Evolutionary conservation across 2,888 invertebrate genomes (phyloP), one percentile per base, ranked within the genome.

Genomic region (Polietes domitor): DNA sequence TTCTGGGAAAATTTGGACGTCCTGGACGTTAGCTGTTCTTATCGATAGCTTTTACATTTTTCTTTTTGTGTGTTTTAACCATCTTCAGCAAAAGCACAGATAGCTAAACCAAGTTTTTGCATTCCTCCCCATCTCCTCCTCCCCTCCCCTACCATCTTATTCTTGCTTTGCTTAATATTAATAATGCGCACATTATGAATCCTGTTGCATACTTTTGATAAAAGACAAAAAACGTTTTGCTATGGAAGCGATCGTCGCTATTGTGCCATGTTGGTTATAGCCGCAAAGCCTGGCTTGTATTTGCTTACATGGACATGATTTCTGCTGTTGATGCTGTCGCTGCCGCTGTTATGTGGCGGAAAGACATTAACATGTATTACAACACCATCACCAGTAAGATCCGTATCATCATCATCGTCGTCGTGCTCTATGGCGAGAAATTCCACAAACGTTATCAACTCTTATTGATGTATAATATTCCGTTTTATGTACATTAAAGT

Each of bases 101-200:
- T n/a, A n/a, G n/a, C n/a, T n/a, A n/a, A n/a, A n/a, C n/a, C n/a
- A n/a, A n/a, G n/a, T n/a, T n/a, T n/a, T n/a, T n/a, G n/a, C n/a
- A n/a, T n/a, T n/a, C n/a, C n/a, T n/a, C n/a, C n/a, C n/a, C n/a
- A n/a, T n/a, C n/a, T n/a, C n/a, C n/a, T n/a, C n/a, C n/a, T n/a
- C n/a, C n/a, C n/a, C n/a, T n/a, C n/a, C n/a, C n/a, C n/a, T n/a
- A n/a, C n/a, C n/a, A n/a, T n/a, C n/a, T 37, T 37, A 10, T 37
- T 3, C 37, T 7, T 3, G 6, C 4, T 28, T 17, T 28, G 24
- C 6, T 32, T 19, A 28, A 55, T 41, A 21, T 53, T 41, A 55
- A n/a, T 26, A 41, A 28, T 19, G 73, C 73, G 53, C 55, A 37
- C 73, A 37, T 73, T 73, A 73, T 55, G 73, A 21, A 61, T 61